Conservation (phyloP, 1,140 invertebrate genomes). For the Campoletis sonorensis region DNA sequence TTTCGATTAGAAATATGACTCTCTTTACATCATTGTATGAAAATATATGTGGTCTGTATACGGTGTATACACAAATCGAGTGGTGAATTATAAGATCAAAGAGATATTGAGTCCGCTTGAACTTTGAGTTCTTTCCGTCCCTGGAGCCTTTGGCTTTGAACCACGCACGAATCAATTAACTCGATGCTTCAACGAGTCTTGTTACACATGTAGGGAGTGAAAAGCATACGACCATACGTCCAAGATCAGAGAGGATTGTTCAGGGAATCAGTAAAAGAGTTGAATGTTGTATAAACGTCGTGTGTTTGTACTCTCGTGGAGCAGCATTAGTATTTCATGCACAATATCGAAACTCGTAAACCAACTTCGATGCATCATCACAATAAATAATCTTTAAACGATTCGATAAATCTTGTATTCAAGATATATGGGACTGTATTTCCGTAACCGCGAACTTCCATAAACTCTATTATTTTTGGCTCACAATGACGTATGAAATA, state of each 20-base stretch:
- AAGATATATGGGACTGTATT: neutral
- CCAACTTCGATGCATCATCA: neutral
- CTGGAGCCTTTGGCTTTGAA: conserved; percentile 9
- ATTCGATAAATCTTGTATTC: neutral
- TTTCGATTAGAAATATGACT: neutral
- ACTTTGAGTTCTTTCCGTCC: neutral
- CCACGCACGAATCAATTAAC: neutral
- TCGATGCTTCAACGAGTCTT: neutral
- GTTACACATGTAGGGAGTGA: neutral
- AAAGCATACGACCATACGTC: neutral
- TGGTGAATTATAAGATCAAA: conserved; percentile 1
- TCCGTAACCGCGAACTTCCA: neutral
- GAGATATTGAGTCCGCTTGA: neutral
- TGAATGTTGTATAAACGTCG: neutral
- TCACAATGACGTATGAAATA: no score
- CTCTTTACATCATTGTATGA: neutral
- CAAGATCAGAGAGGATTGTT: neutral
- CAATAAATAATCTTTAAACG: conserved; percentile 12
- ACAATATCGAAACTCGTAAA: neutral
- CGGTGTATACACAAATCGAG: neutral
- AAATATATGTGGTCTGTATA: neutral
- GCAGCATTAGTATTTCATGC: neutral
- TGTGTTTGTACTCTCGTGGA: neutral
- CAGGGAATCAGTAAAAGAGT: no score
- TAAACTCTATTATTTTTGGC: no score